Base-by-base conservation (phyloP, 2,113 vertebrate genomes). In the Salvelinus fontinalis region DNA sequence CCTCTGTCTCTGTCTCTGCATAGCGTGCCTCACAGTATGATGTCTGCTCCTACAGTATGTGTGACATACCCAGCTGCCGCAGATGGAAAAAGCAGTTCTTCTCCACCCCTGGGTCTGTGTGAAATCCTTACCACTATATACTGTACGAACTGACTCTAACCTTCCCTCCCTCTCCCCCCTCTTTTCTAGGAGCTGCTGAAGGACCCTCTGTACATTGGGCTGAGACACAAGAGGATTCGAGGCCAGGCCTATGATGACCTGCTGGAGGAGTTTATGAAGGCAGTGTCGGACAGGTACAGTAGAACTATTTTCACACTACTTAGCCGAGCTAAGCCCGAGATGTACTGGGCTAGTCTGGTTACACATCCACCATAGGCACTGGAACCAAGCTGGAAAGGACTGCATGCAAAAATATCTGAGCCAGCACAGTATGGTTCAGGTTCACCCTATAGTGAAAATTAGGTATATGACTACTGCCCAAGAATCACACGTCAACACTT, bases 231-330 rank as follows among this genome's bases (percentile, higher is more conserved):
- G 88, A 92, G 98, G 89, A 84, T 97, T 51, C 94, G 97, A 90
- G 96, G 97, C 76, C 90, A 93, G 86, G 94, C 93, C 70, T 99
- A 99, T 0, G 95, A 99, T 77, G 93, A 95, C 75, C 95, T 99
- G 81, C 89, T 99, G 91, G 98, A 99, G 84, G 97, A 98, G 91
- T 99, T 99, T 85, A 98, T 99, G 97, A 94, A 95, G 89, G 97
- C 97, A 62, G 95, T 97, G 83, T 94, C 96, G 75, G 95, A 95
- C 84, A 96, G 96, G 98, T 99, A 6, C 83, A 64, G 39, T 44
- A 44, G 2, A 67, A 75, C 73, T 70, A 13, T 67, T 49, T 73
- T 70, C 22, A 11, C 65, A 67, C 65, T 64, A 44, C 39, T 44
- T 9, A 44, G 39, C 39, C 39, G 9, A 44, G 39, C 39, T 44